Base-by-base conservation (phyloP, 2,113 vertebrate genomes). In the Prochilodus magdalenae region DNA sequence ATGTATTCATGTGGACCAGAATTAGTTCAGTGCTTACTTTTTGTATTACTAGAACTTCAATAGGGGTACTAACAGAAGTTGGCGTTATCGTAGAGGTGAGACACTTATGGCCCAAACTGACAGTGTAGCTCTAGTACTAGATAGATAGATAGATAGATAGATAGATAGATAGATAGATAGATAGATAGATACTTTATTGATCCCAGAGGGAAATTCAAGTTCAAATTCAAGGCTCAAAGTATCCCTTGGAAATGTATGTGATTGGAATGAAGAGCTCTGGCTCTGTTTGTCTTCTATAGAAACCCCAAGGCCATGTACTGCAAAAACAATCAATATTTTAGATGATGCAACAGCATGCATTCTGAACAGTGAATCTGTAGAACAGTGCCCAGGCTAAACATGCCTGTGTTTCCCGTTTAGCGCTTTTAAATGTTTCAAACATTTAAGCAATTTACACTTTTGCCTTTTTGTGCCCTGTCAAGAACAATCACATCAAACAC, bases 401-500 rank as follows among this genome's bases (percentile, higher is more conserved):
- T 12, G 57, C 8, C 6, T 3, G 24, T 7, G 22, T 44, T 36
- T 67, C 65, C 30, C 1, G 15, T 33, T 22, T 44, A 40, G 10
- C 66, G 1, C 16, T n/a, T n/a, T 70, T 40, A 40, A 70, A 40
- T 44, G 33, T n/a, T 70, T 70, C 24, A 70, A 24, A 30, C 4
- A 30, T 36, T 66, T 40, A 66, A 49, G 33, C 16, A 40, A 44
- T 55, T 72, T 44, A 40, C 74, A 47, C 65, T 8, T 66, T 16
- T 51, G 44, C 53, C 40, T 22, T 73, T 73, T 36, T 36, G 69
- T 49, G 60, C 70, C 14, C 12, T 80, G 55, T 80, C 47, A 22
- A 44, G 60, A 49, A 1, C 53, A 26, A 73, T 83, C 81, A 36
- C 24, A 78, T 47, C 10, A 24, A 51, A 62, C 13, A 18, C 49